Conservation (phyloP, 2,888 invertebrate species). For the Hypolimnas misippus region DNA sequence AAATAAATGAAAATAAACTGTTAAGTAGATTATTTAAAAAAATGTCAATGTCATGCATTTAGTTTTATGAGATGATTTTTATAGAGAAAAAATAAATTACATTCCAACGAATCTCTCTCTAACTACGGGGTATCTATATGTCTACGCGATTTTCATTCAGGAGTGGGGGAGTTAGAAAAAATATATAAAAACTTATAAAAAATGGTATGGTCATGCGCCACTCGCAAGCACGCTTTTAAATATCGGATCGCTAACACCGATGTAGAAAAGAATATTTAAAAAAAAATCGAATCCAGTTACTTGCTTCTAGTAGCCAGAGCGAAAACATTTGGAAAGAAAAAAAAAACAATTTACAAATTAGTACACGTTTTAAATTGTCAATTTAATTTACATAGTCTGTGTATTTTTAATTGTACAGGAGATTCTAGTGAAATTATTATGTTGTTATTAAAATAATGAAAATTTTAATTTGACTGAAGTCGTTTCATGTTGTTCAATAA, state of each 20-base stretch:
- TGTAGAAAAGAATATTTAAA: conserved; percentile 49
- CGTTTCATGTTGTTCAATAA: not conserved
- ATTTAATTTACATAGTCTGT: conserved; percentile 20
- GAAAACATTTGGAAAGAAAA: conserved; percentile 71
- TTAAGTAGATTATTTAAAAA: conserved; percentile 11
- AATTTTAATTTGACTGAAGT: not conserved
- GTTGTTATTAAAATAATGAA: no score
- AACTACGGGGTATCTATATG: conserved; percentile 71
- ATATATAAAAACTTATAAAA: conserved; percentile 46
- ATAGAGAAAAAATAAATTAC: conserved; percentile 33
- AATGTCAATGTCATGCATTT: conserved; percentile 36
- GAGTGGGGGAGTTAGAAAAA: conserved; percentile 56
- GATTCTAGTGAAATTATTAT: not conserved
- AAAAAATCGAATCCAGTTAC: conserved; percentile 65
- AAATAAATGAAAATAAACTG: conserved; percentile 22
- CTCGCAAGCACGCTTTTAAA: conserved; percentile 64
- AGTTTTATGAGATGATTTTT: conserved; percentile 21
- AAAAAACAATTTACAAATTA: conserved; percentile 63
- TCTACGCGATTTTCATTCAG: conserved; percentile 74
- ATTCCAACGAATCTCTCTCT: conserved; percentile 79
- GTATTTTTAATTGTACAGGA: not conserved
- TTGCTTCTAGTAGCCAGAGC: conserved; percentile 84
- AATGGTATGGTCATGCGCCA: conserved; percentile 65
- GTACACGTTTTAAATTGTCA: conserved; percentile 48
- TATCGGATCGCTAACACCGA: conserved; percentile 72